Percentiles rank a stretch among this genome's conserved stretches.
These are phyloP conservation scores for Cardiocondyla obscurior DNA, from an alignment of 1,140 invertebrate species.

Conservation along the genomic window DNA sequence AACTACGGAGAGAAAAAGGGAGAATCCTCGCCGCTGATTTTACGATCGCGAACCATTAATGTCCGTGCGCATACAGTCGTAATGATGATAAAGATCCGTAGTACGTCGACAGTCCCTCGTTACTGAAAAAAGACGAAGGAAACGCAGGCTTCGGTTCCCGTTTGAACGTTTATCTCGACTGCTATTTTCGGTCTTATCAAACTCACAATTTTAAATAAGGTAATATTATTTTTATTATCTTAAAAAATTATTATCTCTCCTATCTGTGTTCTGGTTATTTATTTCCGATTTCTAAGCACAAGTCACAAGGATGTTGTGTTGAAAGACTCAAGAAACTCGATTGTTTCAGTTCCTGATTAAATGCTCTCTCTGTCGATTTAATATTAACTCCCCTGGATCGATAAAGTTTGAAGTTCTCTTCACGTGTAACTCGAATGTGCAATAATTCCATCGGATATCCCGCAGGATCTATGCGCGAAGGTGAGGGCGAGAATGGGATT, in stretches of 20 bases:
- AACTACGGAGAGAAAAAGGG: conserved; percentile 41
- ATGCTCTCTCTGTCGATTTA: conserved; percentile 2
- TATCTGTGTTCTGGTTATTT: no score
- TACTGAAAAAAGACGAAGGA: not conserved
- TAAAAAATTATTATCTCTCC: no score
- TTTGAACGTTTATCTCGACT: not conserved
- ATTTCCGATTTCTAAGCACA: not conserved
- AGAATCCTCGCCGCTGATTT: conserved; percentile 50
- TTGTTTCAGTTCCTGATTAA: conserved; percentile 20
- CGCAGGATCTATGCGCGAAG: conserved; percentile 54
- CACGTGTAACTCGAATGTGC: conserved; percentile 57
- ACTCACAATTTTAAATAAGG: no score
- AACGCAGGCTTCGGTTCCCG: not conserved
- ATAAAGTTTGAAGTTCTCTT: conserved; percentile 56
- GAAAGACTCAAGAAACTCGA: not conserved
- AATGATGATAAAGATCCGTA: conserved; percentile 75
- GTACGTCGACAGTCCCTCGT: conserved; percentile 31
- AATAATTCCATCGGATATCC: conserved; percentile 77
- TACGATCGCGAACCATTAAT: conserved; percentile 66
- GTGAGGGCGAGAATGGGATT: conserved; percentile 67
- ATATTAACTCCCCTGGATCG: conserved; percentile 20
- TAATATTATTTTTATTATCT: no score
- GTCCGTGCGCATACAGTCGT: conserved; percentile 66
- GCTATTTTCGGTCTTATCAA: not conserved
- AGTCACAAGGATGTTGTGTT: not conserved